Base-by-base conservation (phyloP, 2,888 invertebrate genomes). In the Anaspis maculata region DNA sequence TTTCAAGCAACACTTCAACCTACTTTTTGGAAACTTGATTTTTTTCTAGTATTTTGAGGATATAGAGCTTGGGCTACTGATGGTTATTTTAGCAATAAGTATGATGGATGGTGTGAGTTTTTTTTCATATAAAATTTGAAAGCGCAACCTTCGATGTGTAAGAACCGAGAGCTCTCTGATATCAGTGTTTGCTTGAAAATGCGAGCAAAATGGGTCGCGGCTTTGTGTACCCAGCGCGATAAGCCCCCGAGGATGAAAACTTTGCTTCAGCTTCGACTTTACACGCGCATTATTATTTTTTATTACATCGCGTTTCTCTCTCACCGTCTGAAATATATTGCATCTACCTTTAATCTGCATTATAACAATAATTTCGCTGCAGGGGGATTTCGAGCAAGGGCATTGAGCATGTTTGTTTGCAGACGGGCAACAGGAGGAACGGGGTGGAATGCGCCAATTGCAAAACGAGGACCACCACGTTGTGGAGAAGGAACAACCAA, bases 401-500 rank as follows among this genome's bases (percentile, higher is more conserved):
- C 13, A 19, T 16, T 13, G n/a, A 3, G 16, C 15, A 19, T 16
- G 15, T 28, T 19, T 19, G 19, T 34, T 71, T 72, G 24, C 70
- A 73, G 57, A 72, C 71, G 54, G 77, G 77, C 29, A 76, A 72
- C 59, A 67, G 78, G 40, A 69, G 79, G 45, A 72, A 71, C 25
- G 95, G 95, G 0, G 77, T 95, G 44, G 79, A 82, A 56, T 97
- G 96, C 71, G 91, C 94, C 42, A 97, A 97, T 71, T 97, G 96
- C 67, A 84, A 87, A 42, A 97, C 97, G 3, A 78, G 84, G 35
- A 90, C 86, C 51, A 98, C 98, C 6, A 97, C 97, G 3, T 74
- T 98, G 32, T 98, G 98, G 97, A 73, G 98, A 38, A 77, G 98
- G 49, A 97, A 97, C 72, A 85, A 91, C 66, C 89, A 92, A 57